These are phyloP conservation scores for Scaptomyza flava DNA, from an alignment of 2,888 invertebrate species.

Conservation along the genomic window DNA sequence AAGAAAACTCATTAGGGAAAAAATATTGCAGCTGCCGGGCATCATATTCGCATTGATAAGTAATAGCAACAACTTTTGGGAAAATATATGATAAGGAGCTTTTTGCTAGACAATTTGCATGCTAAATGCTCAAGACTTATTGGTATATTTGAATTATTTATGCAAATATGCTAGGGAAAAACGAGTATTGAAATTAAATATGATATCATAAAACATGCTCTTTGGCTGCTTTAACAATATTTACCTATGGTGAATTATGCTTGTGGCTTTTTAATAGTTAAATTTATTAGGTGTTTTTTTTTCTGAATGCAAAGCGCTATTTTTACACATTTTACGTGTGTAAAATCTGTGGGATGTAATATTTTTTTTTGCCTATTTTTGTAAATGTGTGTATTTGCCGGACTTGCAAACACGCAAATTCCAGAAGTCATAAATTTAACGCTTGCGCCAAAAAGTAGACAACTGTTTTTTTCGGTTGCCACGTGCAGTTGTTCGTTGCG, in stretches of 20 bases:
- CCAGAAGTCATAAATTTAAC: constrained; percentile 71
- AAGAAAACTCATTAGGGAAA: background rate
- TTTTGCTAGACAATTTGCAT: constrained; percentile 52
- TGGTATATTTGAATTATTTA: constrained; percentile 49
- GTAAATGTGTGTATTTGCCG: constrained; percentile 9
- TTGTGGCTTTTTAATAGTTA: constrained; percentile 61
- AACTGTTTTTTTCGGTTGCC: constrained; percentile 61
- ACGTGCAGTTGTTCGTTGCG: constrained; percentile 69
- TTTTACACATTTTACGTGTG: constrained; percentile 45
- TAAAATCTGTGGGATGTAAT: constrained; percentile 45
- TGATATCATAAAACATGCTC: constrained; percentile 37
- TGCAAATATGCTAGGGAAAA: constrained; percentile 29
- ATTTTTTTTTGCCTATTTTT: constrained; percentile 16
- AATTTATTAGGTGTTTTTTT: constrained; percentile 61
- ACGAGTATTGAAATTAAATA: constrained; percentile 58
- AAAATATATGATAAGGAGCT: constrained; percentile 62
- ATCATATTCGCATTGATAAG: constrained; percentile 7
- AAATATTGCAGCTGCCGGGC: constrained; percentile 3
- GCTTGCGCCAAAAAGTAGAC: constrained; percentile 74
- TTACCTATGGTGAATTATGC: constrained; percentile 54
- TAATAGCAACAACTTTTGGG: constrained; percentile 11
- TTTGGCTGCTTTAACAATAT: constrained; percentile 42
- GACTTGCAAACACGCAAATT: constrained; percentile 71
- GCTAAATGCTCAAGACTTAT: constrained; percentile 32
- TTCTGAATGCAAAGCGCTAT: background rate